Percentiles rank a stretch among this genome's conserved stretches.
These are phyloP conservation scores for Leucopsar rothschildi DNA, from an alignment of 2,113 vertebrate species.

Conservation along the genomic window DNA sequence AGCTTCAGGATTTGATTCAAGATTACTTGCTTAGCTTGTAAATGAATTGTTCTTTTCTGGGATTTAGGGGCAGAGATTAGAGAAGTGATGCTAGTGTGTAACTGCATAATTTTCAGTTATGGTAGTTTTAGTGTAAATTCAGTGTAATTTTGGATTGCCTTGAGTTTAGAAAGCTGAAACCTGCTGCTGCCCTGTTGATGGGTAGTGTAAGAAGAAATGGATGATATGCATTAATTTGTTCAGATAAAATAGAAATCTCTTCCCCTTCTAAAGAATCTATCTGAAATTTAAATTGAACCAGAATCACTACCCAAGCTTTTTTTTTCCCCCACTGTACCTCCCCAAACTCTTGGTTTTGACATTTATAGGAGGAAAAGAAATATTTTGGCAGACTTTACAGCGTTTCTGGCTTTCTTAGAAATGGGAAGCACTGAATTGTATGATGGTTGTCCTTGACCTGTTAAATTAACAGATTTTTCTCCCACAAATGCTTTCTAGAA, in stretches of 20 bases:
- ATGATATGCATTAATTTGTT: neutral
- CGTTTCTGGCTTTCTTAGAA: neutral
- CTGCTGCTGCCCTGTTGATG: neutral
- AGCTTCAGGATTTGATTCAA: constrained; percentile 8
- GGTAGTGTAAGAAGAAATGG: neutral
- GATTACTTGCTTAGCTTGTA: constrained; percentile 9
- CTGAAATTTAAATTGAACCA: constrained; percentile 4
- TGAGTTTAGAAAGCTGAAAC: constrained; percentile 30
- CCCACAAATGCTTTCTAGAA: neutral
- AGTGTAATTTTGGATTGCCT: neutral
- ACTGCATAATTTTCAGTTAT: neutral
- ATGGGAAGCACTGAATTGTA: neutral
- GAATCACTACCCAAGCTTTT: neutral
- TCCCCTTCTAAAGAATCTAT: neutral
- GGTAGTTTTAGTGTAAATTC: neutral
- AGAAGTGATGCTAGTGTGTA: neutral
- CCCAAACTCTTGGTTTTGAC: neutral
- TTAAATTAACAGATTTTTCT: neutral
- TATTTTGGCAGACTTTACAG: neutral
- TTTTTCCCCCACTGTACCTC: neutral
- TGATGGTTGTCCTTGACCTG: neutral
- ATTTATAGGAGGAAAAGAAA: neutral
- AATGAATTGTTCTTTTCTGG: constrained; percentile 11
- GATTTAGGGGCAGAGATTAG: constrained; percentile 4
- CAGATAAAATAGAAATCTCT: neutral